Conservation (phyloP, 2,888 invertebrate genomes). For the Epinotia brunnichana region DNA sequence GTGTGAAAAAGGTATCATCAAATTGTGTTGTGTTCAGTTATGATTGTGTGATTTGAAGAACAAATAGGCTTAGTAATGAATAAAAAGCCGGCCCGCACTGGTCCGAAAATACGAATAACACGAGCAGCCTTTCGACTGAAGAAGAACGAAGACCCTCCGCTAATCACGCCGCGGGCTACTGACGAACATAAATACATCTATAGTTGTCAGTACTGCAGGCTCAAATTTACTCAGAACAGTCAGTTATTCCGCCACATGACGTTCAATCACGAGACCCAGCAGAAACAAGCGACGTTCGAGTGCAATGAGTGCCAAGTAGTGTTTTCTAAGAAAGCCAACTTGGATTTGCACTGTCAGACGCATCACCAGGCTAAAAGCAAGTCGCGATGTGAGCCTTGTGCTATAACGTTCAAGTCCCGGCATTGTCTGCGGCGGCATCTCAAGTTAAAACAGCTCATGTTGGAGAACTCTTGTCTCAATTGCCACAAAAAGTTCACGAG, state of each 20-base stretch:
- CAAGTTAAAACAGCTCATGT: constrained; percentile 70
- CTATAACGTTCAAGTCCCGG: constrained; percentile 75
- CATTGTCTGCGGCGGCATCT: constrained; percentile 75
- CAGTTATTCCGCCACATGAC: constrained; percentile 79
- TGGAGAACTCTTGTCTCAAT: constrained; percentile 72
- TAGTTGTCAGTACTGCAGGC: constrained; percentile 73
- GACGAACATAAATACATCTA: constrained; percentile 70
- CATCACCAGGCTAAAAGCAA: constrained; percentile 72
- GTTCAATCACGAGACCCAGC: constrained; percentile 72
- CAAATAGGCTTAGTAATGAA: constrained; percentile 65
- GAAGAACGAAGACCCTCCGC: constrained; percentile 58
- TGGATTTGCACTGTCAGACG: constrained; percentile 72
- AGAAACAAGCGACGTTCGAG: constrained; percentile 68
- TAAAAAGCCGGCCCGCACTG: constrained; percentile 70
- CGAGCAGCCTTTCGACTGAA: constrained; percentile 60
- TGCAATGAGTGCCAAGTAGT: constrained; percentile 76
- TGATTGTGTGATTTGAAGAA: constrained; percentile 36
- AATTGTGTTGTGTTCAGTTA: constrained; percentile 12
- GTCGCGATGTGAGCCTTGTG: constrained; percentile 73
- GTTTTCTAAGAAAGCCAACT: constrained; percentile 67
- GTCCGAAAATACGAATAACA: constrained; percentile 74
- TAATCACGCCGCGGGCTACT: constrained; percentile 44
- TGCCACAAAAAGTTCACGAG: constrained; percentile 75
- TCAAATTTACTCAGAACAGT: constrained; percentile 76
- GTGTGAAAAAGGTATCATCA: constrained; percentile 36